phyloP scores from a whole-genome alignment of 2,888 invertebrate genomes.

The Caenorhabditis becei region DNA sequence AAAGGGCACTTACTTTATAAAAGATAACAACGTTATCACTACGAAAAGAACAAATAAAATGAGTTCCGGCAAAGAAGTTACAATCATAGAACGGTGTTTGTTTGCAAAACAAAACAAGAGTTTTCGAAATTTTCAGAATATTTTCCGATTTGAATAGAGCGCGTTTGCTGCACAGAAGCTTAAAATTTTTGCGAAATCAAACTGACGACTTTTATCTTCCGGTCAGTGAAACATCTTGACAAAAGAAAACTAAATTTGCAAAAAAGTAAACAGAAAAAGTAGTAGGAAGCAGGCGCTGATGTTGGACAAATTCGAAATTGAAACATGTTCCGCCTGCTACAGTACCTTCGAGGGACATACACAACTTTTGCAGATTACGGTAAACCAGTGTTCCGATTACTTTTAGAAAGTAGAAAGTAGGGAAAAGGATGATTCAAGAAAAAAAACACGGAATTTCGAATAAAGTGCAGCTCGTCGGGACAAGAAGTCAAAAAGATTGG shows the following conservation, averaged over 20 bases:
- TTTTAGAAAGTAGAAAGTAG: too few species aligned
- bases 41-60: constrained; percentile 10
- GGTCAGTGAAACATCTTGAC: too few species aligned
- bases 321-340: too few species aligned
- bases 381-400: too few species aligned
- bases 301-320: not conserved
- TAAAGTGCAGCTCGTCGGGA: not conserved
- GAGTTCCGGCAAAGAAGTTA: not conserved
- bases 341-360: too few species aligned
- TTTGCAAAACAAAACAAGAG: not conserved
- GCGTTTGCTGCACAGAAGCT: constrained; percentile 11
- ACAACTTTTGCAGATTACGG: too few species aligned
- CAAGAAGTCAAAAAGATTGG: constrained; percentile 5
- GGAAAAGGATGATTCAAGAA: too few species aligned
- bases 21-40: constrained; percentile 7
- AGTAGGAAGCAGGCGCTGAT: too few species aligned
- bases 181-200: not conserved
- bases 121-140: constrained; percentile 11
- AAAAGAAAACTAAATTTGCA: too few species aligned
- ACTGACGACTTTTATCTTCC: too few species aligned
- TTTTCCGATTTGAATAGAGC: constrained; percentile 7
- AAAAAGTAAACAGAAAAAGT: too few species aligned
- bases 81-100: not conserved
- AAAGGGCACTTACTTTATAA: constrained; percentile 5
- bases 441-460: too few species aligned